phyloP scores from a whole-genome alignment of 2,113 vertebrate species.

The Sander vitreus region DNA sequence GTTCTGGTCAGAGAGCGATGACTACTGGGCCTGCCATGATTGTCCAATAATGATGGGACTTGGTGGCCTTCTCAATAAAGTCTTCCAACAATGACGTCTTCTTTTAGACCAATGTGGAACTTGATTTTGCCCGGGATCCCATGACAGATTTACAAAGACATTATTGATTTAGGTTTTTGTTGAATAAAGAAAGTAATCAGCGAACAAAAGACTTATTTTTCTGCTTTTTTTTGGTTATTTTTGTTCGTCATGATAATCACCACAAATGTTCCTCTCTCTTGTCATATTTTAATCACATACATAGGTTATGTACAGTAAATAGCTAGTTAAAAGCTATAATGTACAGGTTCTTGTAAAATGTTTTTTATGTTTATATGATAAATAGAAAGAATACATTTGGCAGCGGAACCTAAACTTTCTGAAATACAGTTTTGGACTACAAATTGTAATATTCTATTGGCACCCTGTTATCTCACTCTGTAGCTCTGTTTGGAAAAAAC shows the following conservation, averaged over 20 bases:
- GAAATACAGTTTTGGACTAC: too few species aligned
- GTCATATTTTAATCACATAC: neutral
- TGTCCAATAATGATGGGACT: constrained; percentile 65
- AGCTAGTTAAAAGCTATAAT: neutral
- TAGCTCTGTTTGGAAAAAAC: neutral
- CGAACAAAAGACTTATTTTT: neutral
- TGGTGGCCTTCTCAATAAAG: constrained; percentile 53
- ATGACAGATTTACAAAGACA: constrained; percentile 22
- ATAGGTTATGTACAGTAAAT: neutral
- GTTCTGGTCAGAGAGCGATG: constrained; percentile 50
- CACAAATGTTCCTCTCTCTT: neutral
- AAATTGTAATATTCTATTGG: too few species aligned
- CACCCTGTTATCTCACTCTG: neutral
- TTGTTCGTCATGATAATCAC: neutral
- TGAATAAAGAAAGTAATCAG: constrained; percentile 12
- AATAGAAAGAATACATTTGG: neutral
- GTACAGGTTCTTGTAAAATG: neutral
- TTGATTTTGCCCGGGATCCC: constrained; percentile 39
- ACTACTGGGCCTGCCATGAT: constrained; percentile 54
- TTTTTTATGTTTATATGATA: neutral
- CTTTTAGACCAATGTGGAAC: constrained; percentile 28
- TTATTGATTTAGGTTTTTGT: constrained; percentile 14
- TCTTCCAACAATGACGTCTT: constrained; percentile 48
- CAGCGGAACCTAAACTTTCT: too few species aligned
- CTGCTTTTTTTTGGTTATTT: neutral